Percentiles rank a stretch among this genome's conserved stretches.
phyloP scores from a whole-genome alignment of 2,888 invertebrate species.

The Oegoconia quadripuncta region DNA sequence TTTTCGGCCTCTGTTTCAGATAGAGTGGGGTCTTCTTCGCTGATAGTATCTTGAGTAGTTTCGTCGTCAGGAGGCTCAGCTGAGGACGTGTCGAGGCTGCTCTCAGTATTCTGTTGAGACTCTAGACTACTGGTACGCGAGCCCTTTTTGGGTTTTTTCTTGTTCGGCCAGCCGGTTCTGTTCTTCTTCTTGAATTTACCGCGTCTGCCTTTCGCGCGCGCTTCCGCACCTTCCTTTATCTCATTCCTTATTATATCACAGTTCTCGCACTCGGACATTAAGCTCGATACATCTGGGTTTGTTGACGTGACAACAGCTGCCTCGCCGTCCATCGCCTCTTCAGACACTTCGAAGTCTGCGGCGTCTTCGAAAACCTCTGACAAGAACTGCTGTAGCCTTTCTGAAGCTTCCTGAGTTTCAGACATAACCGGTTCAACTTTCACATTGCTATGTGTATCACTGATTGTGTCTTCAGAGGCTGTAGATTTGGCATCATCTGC shows the following conservation, averaged over 20 bases:
- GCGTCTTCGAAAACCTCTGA: slow-evolving; percentile 68
- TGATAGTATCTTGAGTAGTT: slow-evolving; percentile 47
- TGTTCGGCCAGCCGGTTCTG: slow-evolving; percentile 89
- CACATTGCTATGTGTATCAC: slow-evolving; percentile 51
- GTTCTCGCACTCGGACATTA: slow-evolving; percentile 64
- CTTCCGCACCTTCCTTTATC: slow-evolving; percentile 40
- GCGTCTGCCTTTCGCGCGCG: slow-evolving; percentile 46
- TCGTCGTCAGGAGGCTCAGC: slow-evolving; percentile 54
- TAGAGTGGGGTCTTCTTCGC: slow-evolving; percentile 46
- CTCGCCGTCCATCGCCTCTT: slow-evolving; percentile 58
- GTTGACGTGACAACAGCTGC: slow-evolving; percentile 50
- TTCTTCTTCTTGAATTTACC: slow-evolving; percentile 85
- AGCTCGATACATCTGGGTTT: slow-evolving; percentile 64
- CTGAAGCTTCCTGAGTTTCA: slow-evolving; percentile 55
- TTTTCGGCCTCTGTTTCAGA: slow-evolving; percentile 44
- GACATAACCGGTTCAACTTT: slow-evolving; percentile 51
- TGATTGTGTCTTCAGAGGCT: slow-evolving; percentile 65
- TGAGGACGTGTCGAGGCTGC: slow-evolving; percentile 53
- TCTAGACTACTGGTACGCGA: slow-evolving; percentile 50
- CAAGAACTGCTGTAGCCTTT: slow-evolving; percentile 62
- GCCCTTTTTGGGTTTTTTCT: slow-evolving; percentile 61
- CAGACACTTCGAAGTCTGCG: slow-evolving; percentile 68
- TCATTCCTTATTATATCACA: slow-evolving; percentile 65
- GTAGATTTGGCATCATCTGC: slow-evolving; percentile 65
- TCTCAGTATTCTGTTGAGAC: slow-evolving; percentile 41